Evolutionary conservation across 2,113 vertebrate species (phyloP).

Genomic region (Chaetodon auriga): DNA sequence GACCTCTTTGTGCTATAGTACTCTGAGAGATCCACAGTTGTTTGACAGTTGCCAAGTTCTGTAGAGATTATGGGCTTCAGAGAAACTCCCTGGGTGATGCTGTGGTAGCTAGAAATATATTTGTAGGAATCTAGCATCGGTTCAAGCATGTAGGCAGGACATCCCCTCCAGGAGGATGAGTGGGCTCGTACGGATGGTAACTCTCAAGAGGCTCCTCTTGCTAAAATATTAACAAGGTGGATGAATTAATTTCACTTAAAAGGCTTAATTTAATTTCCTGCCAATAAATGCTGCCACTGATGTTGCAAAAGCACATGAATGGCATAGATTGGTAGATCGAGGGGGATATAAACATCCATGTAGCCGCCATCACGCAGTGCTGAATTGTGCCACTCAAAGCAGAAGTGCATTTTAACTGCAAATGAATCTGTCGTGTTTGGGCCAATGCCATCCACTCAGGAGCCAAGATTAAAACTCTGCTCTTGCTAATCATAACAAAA

Average conservation of each 20-base stretch:
- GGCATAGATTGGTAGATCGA: constrained; percentile 4
- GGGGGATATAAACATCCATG: constrained; percentile 10
- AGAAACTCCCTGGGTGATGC: constrained; percentile 30
- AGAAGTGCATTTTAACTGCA: constrained; percentile 53
- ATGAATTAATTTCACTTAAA: constrained; percentile 63
- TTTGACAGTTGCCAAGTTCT: constrained; percentile 32
- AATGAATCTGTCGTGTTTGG: constrained; percentile 53
- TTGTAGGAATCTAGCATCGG: constrained; percentile 27
- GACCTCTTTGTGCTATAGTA: constrained; percentile 30
- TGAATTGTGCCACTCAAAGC: constrained; percentile 21
- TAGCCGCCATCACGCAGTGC: neutral
- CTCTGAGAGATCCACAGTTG: constrained; percentile 3
- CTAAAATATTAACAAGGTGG: constrained; percentile 71
- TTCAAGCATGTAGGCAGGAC: constrained; percentile 34
- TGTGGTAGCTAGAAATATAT: constrained; percentile 47
- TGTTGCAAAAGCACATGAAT: constrained; percentile 11
- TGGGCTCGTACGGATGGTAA: constrained; percentile 29
- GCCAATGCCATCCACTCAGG: constrained; percentile 42
- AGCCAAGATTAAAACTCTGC: constrained; percentile 69
- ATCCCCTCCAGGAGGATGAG: constrained; percentile 23
- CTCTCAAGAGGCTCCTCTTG: constrained; percentile 50
- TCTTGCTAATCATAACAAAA: constrained; percentile 76
- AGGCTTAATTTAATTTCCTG: constrained; percentile 47
- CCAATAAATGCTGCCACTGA: constrained; percentile 33
- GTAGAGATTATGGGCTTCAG: constrained; percentile 37